phyloP scores from a whole-genome alignment of 2,888 invertebrate genomes.

The Leptarthrus brevirostris region DNA sequence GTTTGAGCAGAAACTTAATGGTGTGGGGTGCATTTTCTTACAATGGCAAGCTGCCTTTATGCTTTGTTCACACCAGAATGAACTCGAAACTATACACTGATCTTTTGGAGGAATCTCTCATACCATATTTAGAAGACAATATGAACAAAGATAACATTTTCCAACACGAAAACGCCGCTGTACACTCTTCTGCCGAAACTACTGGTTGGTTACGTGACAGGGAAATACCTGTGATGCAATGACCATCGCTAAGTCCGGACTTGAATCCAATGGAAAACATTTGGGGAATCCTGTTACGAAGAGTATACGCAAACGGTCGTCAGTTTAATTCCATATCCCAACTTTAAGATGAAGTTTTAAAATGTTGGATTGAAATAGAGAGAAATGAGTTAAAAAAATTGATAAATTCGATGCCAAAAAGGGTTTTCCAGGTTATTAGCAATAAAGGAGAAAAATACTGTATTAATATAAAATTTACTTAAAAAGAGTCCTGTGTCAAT shows the following conservation, averaged over 20 bases:
- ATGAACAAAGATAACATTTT: slow-evolving; percentile 20
- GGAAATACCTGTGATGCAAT: slow-evolving; percentile 13
- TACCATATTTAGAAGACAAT: slow-evolving; percentile 23
- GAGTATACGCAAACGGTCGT: slow-evolving; percentile 1
- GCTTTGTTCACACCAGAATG: slow-evolving; percentile 19
- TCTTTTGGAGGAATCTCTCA: slow-evolving; percentile 18
- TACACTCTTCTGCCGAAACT: slow-evolving; percentile 18
- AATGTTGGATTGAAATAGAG: slow-evolving; percentile 6
- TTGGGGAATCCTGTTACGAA: slow-evolving; percentile 21
- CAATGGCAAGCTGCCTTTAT: background rate
- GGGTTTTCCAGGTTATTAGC: background rate
- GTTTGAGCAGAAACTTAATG: background rate
- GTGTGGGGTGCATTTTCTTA: too few species aligned
- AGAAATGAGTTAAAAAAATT: background rate
- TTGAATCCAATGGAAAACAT: slow-evolving; percentile 12
- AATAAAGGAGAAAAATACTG: background rate
- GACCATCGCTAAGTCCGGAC: slow-evolving; percentile 23
- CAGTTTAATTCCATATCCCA: slow-evolving; percentile 25
- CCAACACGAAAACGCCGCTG: slow-evolving; percentile 21
- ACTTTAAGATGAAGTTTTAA: background rate
- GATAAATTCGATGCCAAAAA: slow-evolving; percentile 13
- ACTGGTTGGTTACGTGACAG: slow-evolving; percentile 6
- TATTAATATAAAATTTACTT: slow-evolving; percentile 2
- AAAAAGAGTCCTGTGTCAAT: too few species aligned
- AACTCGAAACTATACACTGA: background rate